A percentile compares a stretch with the other conserved stretches of the same genome.
Conservation (phyloP, 2,113 vertebrate species). For the Phalacrocorax aristotelis region DNA sequence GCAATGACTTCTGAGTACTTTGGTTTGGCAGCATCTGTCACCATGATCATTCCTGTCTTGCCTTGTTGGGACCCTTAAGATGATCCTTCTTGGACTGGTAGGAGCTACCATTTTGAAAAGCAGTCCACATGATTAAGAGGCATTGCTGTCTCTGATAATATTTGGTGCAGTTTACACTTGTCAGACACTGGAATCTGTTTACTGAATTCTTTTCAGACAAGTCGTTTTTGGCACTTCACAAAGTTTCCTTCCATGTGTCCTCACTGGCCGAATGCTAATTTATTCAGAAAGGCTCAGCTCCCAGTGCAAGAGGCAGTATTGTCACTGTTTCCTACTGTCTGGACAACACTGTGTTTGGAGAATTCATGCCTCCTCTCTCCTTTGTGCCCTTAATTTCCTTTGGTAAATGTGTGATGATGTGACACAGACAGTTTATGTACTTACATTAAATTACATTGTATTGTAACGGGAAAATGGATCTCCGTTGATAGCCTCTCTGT, state of each 20-base stretch:
- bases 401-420: neutral
- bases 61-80: neutral
- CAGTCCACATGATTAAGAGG: neutral
- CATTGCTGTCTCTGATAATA: neutral
- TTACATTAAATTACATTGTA: neutral
- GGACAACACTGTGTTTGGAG: neutral
- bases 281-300: constrained; percentile 43
- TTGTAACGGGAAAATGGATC: neutral
- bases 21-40: neutral
- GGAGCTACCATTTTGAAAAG: neutral
- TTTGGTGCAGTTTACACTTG: neutral
- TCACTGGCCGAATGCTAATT: constrained; percentile 40
- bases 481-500: neutral
- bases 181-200: constrained; percentile 37
- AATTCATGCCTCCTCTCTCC: neutral
- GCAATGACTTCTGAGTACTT: neutral
- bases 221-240: constrained; percentile 38
- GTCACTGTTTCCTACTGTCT: constrained; percentile 58
- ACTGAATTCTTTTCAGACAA: constrained; percentile 43
- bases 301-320: constrained; percentile 31
- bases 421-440: neutral
- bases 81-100: neutral
- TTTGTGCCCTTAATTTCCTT: constrained; percentile 14
- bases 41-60: neutral
- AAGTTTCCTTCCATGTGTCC: constrained; percentile 55